Base-by-base conservation (phyloP, 2,888 invertebrate genomes). In the Chirona hameri region DNA sequence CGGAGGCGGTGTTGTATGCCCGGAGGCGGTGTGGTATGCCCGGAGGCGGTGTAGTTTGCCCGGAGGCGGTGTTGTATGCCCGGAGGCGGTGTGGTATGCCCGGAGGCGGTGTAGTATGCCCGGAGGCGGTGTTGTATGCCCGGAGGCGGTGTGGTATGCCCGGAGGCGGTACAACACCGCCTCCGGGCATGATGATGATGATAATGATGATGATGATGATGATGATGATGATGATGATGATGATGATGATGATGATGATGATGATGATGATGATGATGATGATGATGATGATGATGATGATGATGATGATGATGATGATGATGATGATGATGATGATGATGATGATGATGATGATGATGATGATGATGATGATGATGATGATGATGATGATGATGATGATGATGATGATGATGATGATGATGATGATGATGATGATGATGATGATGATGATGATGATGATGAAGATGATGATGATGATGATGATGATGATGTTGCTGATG, bases 221-320 rank as follows among this genome's bases (percentile, higher is more conserved):
- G 65, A n/a, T 65, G 65, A n/a, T n/a, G 65, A n/a, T 65, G 65
- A n/a, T 65, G 65, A 65, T n/a, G 65, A 65, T n/a, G 65, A 65
- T 65, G 65, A 65, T n/a, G 65, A 65, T n/a, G 65, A 65, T n/a
- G 65, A 65, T n/a, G 65, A 65, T n/a, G 65, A 65, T 65, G 65
- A 65, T n/a, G 65, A 65, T 65, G n/a, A 65, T 65, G n/a, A 65
- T 65, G n/a, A 65, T n/a, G 65, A 65, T n/a, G 65, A n/a, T n/a
- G 65, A 65, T n/a, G 65, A 65, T 65, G 65, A 65, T 65, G 65
- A 65, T 65, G n/a, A 65, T n/a, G 65, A n/a, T 65, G 65, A n/a
- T 65, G 65, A n/a, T 65, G 65, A n/a, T 65, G 65, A n/a, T 65
- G 65, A n/a, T 65, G 65, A n/a, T 65, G 65, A n/a, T 65, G 65